Evolutionary conservation across 2,113 vertebrate genomes (phyloP).

Genomic region (Microcebus lehilahytsara): DNA sequence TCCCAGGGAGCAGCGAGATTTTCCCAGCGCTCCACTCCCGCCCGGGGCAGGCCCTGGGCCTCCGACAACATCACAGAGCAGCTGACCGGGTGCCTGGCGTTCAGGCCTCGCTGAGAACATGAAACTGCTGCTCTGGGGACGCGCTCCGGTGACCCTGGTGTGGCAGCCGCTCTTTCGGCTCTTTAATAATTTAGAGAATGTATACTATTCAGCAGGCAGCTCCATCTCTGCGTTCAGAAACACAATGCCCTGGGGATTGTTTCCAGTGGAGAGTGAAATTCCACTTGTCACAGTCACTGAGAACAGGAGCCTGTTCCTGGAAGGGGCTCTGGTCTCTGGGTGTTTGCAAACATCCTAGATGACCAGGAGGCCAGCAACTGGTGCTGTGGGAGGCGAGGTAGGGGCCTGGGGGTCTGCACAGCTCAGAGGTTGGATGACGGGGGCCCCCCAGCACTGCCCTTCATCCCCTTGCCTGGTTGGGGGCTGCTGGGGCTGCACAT

Average conservation of each 20-base stretch:
- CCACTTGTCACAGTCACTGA: conserved; percentile 23
- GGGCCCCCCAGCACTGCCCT: neutral
- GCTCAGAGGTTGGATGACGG: neutral
- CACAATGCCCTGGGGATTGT: conserved; percentile 38
- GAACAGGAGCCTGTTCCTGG: conserved; percentile 1
- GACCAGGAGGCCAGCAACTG: neutral
- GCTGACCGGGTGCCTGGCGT: neutral
- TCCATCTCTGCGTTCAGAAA: conserved; percentile 57
- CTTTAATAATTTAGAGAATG: conserved; percentile 72
- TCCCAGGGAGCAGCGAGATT: neutral
- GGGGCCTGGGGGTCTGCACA: neutral
- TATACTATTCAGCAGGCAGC: neutral
- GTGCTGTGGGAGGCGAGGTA: neutral
- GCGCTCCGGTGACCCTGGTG: neutral
- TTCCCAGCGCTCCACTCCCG: neutral
- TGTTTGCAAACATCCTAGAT: neutral
- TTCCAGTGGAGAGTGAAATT: conserved; percentile 53
- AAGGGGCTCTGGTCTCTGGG: conserved; percentile 19
- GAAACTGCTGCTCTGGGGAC: neutral
- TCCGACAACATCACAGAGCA: neutral
- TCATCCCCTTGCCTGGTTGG: neutral
- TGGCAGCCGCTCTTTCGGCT: neutral
- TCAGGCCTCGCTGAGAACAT: neutral
- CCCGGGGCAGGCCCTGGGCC: neutral
- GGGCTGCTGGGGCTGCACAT: neutral